These are phyloP conservation scores for Luffia ferchaultella DNA, from an alignment of 2,888 invertebrate genomes.

Conservation along the genomic window DNA sequence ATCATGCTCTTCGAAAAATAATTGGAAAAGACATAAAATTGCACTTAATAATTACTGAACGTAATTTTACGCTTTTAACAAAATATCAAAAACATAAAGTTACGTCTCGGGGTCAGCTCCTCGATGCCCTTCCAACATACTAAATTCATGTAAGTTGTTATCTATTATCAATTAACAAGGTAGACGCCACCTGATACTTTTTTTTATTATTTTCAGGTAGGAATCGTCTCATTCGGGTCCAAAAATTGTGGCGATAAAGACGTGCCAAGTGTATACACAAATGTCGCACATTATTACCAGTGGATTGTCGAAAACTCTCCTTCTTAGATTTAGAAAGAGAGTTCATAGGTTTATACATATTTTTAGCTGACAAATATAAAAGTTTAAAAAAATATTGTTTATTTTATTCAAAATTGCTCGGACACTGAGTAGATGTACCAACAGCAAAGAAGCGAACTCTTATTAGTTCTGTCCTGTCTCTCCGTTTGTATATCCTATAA, in stretches of 20 bases:
- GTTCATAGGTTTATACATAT: not conserved
- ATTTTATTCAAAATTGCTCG: not conserved
- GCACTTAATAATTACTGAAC: no score
- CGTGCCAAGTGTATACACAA: constrained; percentile 80
- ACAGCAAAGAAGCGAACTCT: not conserved
- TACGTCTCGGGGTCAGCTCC: no score
- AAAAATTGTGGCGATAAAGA: constrained; percentile 78
- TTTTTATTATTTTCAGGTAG: constrained; percentile 74
- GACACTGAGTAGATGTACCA: not conserved
- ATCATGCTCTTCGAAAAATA: no score
- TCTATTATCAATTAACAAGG: no score
- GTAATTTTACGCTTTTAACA: no score
- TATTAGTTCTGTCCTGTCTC: no score
- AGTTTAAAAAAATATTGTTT: not conserved
- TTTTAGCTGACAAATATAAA: not conserved
- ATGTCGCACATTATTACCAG: constrained; percentile 74
- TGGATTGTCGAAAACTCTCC: constrained; percentile 81
- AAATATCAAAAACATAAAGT: no score
- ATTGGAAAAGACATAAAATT: no score
- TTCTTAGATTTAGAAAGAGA: constrained; percentile 11
- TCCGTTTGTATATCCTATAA: no score
- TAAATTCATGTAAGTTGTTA: no score
- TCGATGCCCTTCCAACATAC: no score
- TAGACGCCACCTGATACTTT: no score
- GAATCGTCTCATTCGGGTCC: constrained; percentile 82